Conservation (phyloP, 2,888 invertebrate genomes). For the Lepidocyrtinus sp. region DNA sequence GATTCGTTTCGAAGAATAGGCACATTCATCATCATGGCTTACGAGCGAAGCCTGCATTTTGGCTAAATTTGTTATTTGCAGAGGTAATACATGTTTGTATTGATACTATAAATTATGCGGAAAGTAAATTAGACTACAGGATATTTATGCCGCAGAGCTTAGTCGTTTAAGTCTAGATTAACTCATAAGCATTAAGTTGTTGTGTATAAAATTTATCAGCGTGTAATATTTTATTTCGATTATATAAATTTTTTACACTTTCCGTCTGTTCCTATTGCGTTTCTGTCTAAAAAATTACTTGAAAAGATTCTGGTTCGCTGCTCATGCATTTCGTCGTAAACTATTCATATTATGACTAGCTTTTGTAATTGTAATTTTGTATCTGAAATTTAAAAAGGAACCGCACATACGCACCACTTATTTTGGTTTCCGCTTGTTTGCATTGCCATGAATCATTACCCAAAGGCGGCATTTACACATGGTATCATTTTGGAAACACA, state of each 20-base stretch:
- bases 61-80: neutral
- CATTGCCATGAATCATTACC: no score
- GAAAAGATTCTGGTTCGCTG: neutral
- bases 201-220: no score
- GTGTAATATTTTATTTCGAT: no score
- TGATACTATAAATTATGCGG: neutral
- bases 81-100: neutral
- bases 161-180: no score
- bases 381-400: neutral
- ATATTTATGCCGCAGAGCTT: no score
- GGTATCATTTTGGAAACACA: no score
- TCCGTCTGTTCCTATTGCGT: neutral
- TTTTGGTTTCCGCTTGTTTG: constrained; percentile 9
- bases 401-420: neutral
- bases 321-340: neutral
- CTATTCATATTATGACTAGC: neutral
- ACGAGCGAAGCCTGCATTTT: neutral
- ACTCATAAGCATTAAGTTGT: no score
- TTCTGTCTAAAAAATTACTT: neutral
- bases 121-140: constrained; percentile 7
- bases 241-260: no score
- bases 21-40: neutral
- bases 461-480: no score
- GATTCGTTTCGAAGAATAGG: neutral
- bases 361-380: neutral